phyloP scores from a whole-genome alignment of 2,888 invertebrate species.

The Drosophila eohydei region DNA sequence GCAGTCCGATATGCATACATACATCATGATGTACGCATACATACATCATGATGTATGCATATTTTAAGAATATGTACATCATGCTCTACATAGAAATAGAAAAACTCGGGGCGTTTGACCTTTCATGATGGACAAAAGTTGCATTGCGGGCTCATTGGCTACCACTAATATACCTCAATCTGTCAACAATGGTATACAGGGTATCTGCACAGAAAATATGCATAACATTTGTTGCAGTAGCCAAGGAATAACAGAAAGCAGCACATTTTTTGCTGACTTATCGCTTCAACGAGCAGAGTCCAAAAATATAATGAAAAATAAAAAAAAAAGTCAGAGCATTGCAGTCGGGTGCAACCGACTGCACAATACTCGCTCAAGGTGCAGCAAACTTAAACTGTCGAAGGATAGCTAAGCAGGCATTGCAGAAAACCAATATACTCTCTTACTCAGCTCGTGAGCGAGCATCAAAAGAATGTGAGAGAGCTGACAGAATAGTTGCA shows the following conservation, averaged over 20 bases:
- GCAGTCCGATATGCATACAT: neutral
- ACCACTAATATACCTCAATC: neutral
- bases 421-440: neutral
- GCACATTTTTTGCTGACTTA: conserved; percentile 37
- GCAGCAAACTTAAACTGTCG: too few species aligned
- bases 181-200: neutral
- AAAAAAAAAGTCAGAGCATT: neutral
- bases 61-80: neutral
- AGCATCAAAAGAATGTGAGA: neutral
- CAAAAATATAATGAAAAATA: conserved; percentile 2
- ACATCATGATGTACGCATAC: neutral
- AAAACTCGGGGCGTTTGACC: neutral
- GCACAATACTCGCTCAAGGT: neutral
- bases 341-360: neutral
- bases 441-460: neutral
- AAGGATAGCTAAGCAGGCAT: too few species aligned
- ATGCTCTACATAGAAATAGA: neutral
- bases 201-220: conserved; percentile 27
- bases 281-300: conserved; percentile 19
- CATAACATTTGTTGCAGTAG: conserved; percentile 19
- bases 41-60: neutral
- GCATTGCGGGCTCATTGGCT: too few species aligned
- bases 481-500: conserved; percentile 2
- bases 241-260: conserved; percentile 40
- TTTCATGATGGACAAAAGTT: neutral